Conservation (phyloP, 1,140 invertebrate species). For the Drosophila oshimai region DNA sequence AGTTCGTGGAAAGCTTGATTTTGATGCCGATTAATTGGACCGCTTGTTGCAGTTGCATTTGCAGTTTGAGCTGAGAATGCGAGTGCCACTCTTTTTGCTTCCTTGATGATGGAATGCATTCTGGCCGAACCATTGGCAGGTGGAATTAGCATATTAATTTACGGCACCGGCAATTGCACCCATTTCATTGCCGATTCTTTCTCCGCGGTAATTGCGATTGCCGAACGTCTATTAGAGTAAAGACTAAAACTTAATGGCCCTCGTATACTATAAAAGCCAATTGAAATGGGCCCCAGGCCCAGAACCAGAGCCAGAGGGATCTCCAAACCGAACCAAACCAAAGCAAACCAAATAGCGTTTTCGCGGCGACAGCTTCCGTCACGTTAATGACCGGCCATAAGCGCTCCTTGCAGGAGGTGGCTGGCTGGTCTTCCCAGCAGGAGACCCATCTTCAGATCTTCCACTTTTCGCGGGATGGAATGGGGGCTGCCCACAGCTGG, state of each 20-base stretch:
- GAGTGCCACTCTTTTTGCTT: background rate
- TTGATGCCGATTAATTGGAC: conserved; percentile 72
- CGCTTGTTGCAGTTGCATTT: conserved; percentile 11
- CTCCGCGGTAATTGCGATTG: conserved; percentile 48
- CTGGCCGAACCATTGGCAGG: conserved; percentile 21
- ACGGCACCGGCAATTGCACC: conserved; percentile 55
- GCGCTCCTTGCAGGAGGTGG: conserved; percentile 9
- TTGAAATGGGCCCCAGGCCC: conserved; percentile 49
- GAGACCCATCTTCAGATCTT: conserved; percentile 3
- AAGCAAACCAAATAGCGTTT: background rate
- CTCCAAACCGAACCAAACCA: background rate
- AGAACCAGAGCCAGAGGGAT: background rate
- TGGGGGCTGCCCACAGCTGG: background rate
- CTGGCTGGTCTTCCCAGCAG: conserved; percentile 37
- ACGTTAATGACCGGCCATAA: conserved; percentile 49
- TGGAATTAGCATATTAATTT: conserved; percentile 76
- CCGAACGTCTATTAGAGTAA: conserved; percentile 50
- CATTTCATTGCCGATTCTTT: conserved; percentile 50
- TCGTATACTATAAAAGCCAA: conserved; percentile 69
- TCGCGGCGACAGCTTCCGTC: conserved; percentile 62
- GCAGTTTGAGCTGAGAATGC: background rate
- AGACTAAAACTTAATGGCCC: conserved; percentile 58
- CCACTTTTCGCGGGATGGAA: background rate
- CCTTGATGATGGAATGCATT: conserved; percentile 29
- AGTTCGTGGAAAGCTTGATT: conserved; percentile 74